Percentiles rank a stretch among this genome's conserved stretches.
Conservation (phyloP, 2,888 invertebrate genomes). For the Dryobotodes eremita region DNA sequence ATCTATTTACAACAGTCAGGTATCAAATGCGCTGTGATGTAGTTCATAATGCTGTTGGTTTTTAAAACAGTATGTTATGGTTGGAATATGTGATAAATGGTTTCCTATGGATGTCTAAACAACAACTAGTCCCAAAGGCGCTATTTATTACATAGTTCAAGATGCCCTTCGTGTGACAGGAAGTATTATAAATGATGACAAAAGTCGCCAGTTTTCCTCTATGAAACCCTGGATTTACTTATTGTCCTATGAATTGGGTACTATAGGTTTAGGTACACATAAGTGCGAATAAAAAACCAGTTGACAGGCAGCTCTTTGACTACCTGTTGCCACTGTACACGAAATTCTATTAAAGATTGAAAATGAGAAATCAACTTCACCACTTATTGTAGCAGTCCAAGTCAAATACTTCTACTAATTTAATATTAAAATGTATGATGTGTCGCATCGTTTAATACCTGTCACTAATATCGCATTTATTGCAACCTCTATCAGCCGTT, state of each 20-base stretch:
- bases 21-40: neutral
- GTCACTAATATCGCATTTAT: constrained; percentile 3
- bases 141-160: neutral
- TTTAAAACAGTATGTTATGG: neutral
- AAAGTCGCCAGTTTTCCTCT: neutral
- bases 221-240: too few species aligned
- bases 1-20: neutral
- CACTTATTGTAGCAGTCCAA: neutral
- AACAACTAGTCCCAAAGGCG: neutral
- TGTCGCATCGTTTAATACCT: neutral
- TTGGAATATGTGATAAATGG: neutral
- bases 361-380: neutral
- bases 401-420: neutral
- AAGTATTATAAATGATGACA: neutral
- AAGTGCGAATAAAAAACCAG: neutral
- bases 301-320: neutral
- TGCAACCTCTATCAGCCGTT: neutral
- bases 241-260: neutral
- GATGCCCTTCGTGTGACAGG: too few species aligned
- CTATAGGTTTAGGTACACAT: neutral
- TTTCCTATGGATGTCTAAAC: neutral
- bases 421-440: neutral
- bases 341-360: neutral
- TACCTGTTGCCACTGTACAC: neutral
- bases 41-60: neutral